Conservation (phyloP, 2,113 vertebrate genomes). For the Caranx melampygus region DNA sequence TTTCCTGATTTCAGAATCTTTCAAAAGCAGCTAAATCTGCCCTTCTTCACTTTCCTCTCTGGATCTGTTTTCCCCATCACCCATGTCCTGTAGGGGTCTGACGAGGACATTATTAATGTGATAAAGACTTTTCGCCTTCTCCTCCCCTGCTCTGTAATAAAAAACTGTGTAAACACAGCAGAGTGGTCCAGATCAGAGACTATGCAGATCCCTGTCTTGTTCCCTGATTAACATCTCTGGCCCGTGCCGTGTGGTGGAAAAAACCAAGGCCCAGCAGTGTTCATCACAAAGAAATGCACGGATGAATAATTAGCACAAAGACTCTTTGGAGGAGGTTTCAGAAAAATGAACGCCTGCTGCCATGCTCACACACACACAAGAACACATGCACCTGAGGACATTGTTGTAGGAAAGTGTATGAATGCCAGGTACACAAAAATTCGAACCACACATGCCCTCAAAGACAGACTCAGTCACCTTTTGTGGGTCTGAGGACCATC, state of each 20-base stretch:
- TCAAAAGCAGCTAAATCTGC: constrained; percentile 9
- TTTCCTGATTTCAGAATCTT: constrained; percentile 22
- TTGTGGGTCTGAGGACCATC: constrained; percentile 57
- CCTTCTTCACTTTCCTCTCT: constrained; percentile 21
- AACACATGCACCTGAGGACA: constrained; percentile 40
- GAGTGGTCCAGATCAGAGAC: constrained; percentile 69
- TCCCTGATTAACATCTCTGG: constrained; percentile 75
- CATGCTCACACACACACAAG: constrained; percentile 27
- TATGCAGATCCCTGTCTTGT: constrained; percentile 67
- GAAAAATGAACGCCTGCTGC: constrained; percentile 31
- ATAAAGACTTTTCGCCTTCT: constrained; percentile 73
- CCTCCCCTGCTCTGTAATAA: constrained; percentile 66
- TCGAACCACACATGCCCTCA: constrained; percentile 29
- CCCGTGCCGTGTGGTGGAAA: constrained; percentile 49
- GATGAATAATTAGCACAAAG: constrained; percentile 52
- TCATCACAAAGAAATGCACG: constrained; percentile 57
- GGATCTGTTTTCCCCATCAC: constrained; percentile 73
- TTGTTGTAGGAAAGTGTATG: constrained; percentile 10
- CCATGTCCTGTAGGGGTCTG: constrained; percentile 49
- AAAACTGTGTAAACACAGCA: constrained; percentile 66
- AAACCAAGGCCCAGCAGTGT: constrained; percentile 42
- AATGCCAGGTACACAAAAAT: constrained; percentile 32
- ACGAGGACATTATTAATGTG: constrained; percentile 70
- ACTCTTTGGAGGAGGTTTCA: constrained; percentile 28
- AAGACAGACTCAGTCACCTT: constrained; percentile 44